A percentile compares a stretch with the other conserved stretches of the same genome.
Evolutionary conservation across 2,113 vertebrate genomes (phyloP).

Genomic region (Malurus elegans): DNA sequence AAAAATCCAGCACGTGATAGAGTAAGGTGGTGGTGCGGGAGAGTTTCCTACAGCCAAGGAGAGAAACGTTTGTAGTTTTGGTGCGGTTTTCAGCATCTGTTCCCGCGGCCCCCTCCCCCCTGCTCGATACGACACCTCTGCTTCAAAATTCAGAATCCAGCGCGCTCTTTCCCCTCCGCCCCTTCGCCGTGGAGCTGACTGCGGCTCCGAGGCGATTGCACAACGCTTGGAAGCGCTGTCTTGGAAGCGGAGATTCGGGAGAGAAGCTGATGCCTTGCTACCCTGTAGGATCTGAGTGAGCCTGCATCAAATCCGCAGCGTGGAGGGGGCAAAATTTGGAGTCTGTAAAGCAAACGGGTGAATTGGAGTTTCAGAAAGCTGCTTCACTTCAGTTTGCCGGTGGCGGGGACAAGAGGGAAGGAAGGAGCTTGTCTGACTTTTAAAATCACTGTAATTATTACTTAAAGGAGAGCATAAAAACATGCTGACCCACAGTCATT

Average conservation of each 20-base stretch:
- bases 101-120: not conserved
- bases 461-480: not conserved
- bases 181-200: not conserved
- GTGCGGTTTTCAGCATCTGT: constrained; percentile 12
- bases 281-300: not conserved
- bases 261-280: not conserved
- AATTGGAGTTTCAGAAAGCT: not conserved
- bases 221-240: not conserved
- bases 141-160: not conserved
- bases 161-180: not conserved
- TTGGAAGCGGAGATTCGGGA: not conserved
- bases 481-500: not conserved
- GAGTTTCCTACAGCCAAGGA: not conserved
- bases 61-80: not conserved
- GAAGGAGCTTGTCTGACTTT: not conserved
- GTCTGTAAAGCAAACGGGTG: not conserved
- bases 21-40: not conserved
- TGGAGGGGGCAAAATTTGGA: not conserved
- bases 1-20: constrained; percentile 31
- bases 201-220: not conserved
- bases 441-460: not conserved
- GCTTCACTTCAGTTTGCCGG: not conserved
- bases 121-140: not conserved
- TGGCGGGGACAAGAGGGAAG: not conserved
- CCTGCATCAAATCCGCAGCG: not conserved